Percentiles rank a stretch among this genome's conserved stretches.
phyloP scores from a whole-genome alignment of 2,113 vertebrate species.

The Tachysurus vachellii region DNA sequence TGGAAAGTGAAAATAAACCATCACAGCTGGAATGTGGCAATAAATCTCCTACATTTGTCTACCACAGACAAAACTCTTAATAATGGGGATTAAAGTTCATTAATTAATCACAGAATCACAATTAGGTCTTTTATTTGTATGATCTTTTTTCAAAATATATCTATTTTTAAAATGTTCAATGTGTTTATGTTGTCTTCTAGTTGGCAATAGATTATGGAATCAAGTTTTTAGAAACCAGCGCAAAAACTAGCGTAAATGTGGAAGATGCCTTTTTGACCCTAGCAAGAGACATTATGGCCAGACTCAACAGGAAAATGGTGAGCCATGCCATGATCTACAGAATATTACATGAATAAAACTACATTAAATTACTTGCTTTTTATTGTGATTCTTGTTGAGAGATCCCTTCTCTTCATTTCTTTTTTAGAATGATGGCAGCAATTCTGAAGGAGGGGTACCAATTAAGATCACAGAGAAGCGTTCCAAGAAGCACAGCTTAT shows the following conservation, averaged over 20 bases:
- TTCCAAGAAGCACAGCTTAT: slow-evolving; percentile 93
- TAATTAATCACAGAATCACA: neutral
- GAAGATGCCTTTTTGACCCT: slow-evolving; percentile 98
- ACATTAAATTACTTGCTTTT: neutral
- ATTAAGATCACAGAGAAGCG: slow-evolving; percentile 95
- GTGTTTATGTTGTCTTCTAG: slow-evolving; percentile 65
- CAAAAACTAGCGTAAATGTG: slow-evolving; percentile 94
- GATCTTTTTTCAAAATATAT: neutral
- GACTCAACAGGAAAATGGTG: slow-evolving; percentile 97
- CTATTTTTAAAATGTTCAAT: neutral
- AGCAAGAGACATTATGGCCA: slow-evolving; percentile 94
- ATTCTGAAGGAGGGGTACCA: slow-evolving; percentile 81
- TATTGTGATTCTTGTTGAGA: neutral
- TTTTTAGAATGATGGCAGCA: slow-evolving; percentile 84
- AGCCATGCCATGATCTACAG: slow-evolving; percentile 58
- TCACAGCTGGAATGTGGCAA: neutral
- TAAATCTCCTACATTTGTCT: neutral
- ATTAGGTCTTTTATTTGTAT: neutral
- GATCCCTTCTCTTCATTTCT: slow-evolving; percentile 21
- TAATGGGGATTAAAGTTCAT: neutral
- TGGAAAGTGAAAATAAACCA: neutral
- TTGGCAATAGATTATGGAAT: slow-evolving; percentile 98
- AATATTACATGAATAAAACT: neutral
- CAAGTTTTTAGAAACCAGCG: slow-evolving; percentile 97
- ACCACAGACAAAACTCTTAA: neutral